Evolutionary conservation across 2,797 vertebrate species (phyloP), one percentile per base, ranked within the genome.

Genomic region (Thunnus albacares): DNA sequence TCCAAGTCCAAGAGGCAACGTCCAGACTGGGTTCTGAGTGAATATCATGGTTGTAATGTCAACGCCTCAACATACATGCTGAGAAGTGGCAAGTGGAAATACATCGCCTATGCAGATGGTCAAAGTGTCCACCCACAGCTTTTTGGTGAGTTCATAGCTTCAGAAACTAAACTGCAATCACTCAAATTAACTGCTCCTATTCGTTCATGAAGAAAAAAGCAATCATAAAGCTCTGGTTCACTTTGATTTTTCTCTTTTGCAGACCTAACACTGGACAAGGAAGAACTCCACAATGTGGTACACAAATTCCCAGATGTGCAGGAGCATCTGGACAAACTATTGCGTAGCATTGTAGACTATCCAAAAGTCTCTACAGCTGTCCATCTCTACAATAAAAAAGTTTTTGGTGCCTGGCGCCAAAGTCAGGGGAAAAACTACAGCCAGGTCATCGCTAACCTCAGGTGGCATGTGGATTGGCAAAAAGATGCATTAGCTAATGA

Each of bases 51-150:
- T 2, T 99, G 97, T 88, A 96, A 99, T 52, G 97, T 92, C 43
- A 99, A 99, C 60, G 94, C 97, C 43, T 99, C 98, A 26, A 96
- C 95, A 10, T 99, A 98, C 86, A 99, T 99, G 98, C 95, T 99
- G 51, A 95, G 97, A 87, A 94, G 82, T 10, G 94, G 92, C 57
- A 90, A 33, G 0, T 99, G 98, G 98, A 99, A 99, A 83, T 99
- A 98, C 12, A 95, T 99, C 5, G 30, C 97, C 0, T 99, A 98
- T 52, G 92, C 96, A 0, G 97, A 99, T 62, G 98, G 97, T 0
- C 51, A 26, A 56, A 97, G 95, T 20, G 87, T 97, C n/a, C 87
- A 79, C 20, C 94, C 97, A 26, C 98, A 99, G 22, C 96, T 99
- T 26, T 99, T 99, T 72, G 97, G 98, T 99, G 95, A 93, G 93